These are phyloP conservation scores for Picathartes gymnocephalus DNA, from an alignment of 2,113 vertebrate species.

Conservation along the genomic window DNA sequence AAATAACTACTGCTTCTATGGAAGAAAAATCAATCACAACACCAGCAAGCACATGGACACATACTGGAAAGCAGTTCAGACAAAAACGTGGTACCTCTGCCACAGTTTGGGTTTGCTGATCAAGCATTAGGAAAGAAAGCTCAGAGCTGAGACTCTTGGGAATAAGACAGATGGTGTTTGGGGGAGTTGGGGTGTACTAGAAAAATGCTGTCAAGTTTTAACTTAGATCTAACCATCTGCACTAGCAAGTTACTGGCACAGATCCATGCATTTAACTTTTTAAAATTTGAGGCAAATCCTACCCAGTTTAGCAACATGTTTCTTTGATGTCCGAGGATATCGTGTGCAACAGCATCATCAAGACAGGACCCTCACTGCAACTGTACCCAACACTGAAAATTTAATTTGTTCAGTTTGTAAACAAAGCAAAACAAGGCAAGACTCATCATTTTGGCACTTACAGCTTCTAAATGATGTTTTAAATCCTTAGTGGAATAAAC, in stretches of 20 bases:
- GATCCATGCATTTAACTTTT: slow-evolving; percentile 21
- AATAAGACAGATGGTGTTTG: slow-evolving; percentile 42
- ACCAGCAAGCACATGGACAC: slow-evolving; percentile 21
- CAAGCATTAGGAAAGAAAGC: not conserved
- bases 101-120: slow-evolving; percentile 8
- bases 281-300: slow-evolving; percentile 18
- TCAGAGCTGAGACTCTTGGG: not conserved
- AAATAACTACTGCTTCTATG: not conserved
- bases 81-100: not conserved
- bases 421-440: not conserved
- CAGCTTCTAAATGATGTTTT: not conserved
- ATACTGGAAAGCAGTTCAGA: not conserved
- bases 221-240: slow-evolving; percentile 44
- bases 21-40: not conserved
- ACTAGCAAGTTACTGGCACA: slow-evolving; percentile 30
- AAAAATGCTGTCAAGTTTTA: slow-evolving; percentile 39
- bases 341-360: not conserved
- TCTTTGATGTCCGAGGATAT: slow-evolving; percentile 5
- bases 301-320: slow-evolving; percentile 27
- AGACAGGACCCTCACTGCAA: slow-evolving; percentile 19
- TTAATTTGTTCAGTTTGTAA: slow-evolving; percentile 4
- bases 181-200: slow-evolving; percentile 29
- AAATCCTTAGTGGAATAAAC: not conserved
- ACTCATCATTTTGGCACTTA: not conserved
- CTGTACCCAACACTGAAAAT: not conserved